A percentile compares a stretch with the other conserved stretches of the same genome.
Conservation (phyloP, 2,113 vertebrate genomes). For the Acanthisitta chloris region DNA sequence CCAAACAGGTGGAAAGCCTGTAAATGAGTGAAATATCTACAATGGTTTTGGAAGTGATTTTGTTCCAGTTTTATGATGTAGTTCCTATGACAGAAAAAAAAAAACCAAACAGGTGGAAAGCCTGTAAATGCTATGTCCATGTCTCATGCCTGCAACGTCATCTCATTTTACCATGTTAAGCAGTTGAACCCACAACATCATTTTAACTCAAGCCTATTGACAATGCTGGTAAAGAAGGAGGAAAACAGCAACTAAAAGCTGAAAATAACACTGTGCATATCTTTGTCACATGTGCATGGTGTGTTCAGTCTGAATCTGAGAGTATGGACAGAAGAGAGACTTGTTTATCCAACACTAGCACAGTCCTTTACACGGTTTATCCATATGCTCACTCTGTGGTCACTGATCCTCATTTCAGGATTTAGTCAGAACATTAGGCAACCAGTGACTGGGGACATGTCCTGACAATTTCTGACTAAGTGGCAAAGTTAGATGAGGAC, state of each 20-base stretch:
- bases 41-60: no score
- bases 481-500: not conserved
- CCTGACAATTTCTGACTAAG: not conserved
- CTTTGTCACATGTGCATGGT: not conserved
- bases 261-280: not conserved
- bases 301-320: not conserved
- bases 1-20: not conserved
- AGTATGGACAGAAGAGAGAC: not conserved
- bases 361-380: not conserved
- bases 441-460: not conserved
- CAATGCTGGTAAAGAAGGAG: not conserved
- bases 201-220: not conserved
- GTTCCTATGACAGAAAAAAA: not conserved
- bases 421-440: not conserved
- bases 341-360: not conserved
- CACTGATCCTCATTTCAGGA: not conserved
- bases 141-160: not conserved
- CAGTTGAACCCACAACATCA: not conserved
- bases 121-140: not conserved
- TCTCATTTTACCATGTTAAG: not conserved
- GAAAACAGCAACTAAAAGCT: not conserved
- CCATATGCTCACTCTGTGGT: not conserved
- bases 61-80: not conserved
- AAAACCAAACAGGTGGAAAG: not conserved
- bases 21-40: not conserved